Conservation (phyloP, 2,113 vertebrate species). For the Anser brachyrhynchus region DNA sequence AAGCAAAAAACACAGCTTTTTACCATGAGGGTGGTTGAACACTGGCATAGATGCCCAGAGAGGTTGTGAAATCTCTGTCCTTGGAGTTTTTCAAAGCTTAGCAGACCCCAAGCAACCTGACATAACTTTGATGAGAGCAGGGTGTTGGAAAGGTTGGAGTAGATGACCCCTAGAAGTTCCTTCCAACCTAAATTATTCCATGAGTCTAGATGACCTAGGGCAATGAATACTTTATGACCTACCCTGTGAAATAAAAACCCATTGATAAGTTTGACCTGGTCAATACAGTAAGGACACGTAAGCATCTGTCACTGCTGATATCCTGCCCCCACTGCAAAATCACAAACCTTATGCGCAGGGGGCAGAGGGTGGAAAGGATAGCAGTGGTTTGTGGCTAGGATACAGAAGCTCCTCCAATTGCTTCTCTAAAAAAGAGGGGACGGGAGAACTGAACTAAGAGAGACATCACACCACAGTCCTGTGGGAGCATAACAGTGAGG, state of each 20-base stretch:
- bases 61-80: neutral
- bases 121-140: neutral
- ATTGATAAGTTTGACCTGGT: conserved; percentile 73
- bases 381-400: neutral
- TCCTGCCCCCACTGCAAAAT: conserved; percentile 26
- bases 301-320: conserved; percentile 58
- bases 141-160: neutral
- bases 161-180: conserved; percentile 59
- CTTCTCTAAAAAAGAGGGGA: neutral
- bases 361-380: conserved; percentile 31
- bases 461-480: neutral
- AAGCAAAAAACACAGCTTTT: neutral
- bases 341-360: conserved; percentile 11
- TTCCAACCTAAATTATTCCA: conserved; percentile 67
- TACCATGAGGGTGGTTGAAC: neutral
- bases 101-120: neutral
- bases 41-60: neutral
- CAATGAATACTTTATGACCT: conserved; percentile 68
- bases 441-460: neutral
- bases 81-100: neutral
- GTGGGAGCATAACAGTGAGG: neutral
- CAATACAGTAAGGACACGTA: conserved; percentile 13
- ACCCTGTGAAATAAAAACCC: conserved; percentile 62
- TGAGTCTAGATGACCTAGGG: conserved; percentile 57
- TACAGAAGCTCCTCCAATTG: neutral